phyloP scores from a whole-genome alignment of 2,888 invertebrate genomes.

The Phasia obesa region DNA sequence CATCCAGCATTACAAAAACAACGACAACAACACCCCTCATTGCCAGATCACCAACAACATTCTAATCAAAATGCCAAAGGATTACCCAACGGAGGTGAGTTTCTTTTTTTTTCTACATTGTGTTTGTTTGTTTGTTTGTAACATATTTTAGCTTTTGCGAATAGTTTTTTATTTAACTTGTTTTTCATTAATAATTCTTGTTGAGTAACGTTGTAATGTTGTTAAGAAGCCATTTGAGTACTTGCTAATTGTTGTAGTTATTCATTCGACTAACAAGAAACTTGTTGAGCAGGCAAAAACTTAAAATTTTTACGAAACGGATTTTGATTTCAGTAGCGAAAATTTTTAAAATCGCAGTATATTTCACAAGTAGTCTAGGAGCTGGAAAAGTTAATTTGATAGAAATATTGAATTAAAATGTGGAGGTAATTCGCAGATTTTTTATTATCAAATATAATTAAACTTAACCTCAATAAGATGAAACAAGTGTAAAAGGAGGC shows the following conservation, averaged over 20 bases:
- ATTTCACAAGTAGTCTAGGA: no score
- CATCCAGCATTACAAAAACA: conserved; percentile 65
- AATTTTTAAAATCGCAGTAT: no score
- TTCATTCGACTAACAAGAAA: not conserved
- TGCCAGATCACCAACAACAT: conserved; percentile 79
- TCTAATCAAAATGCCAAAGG: conserved; percentile 82
- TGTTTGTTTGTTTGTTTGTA: no score
- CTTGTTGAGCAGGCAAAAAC: not conserved
- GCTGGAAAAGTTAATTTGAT: no score
- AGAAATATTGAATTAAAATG: no score
- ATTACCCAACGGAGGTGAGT: conserved; percentile 82
- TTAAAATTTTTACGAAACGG: no score
- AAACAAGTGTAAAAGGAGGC: no score
- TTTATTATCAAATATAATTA: no score
- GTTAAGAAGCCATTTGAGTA: not conserved
- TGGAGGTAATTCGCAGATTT: no score
- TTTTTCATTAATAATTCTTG: conserved; percentile 17
- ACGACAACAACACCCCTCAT: conserved; percentile 79
- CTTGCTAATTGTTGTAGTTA: conserved; percentile 1
- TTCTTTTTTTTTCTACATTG: conserved; percentile 62
- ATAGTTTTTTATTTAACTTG: not conserved
- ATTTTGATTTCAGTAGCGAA: no score
- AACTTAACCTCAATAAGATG: no score
- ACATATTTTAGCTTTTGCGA: not conserved
- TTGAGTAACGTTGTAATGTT: not conserved